Conservation (phyloP, 2,888 invertebrate genomes). For the Cephus sareptanus region DNA sequence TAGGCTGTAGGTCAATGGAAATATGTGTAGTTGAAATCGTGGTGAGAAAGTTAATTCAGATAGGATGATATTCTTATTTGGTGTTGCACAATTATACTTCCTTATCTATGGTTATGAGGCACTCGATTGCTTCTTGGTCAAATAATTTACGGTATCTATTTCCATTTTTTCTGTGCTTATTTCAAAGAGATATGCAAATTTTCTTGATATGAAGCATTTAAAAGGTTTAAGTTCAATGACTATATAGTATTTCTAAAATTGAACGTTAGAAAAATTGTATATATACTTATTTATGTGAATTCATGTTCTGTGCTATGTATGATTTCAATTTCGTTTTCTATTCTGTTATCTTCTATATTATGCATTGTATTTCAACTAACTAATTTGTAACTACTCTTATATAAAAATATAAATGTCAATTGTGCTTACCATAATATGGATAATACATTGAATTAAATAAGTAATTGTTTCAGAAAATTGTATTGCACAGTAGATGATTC, state of each 20-base stretch:
- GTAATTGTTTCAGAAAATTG: no score
- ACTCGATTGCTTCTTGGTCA: not conserved
- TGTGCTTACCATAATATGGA: not conserved
- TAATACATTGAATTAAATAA: not conserved
- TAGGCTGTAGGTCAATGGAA: constrained; percentile 26
- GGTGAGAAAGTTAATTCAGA: not conserved
- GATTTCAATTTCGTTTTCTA: constrained; percentile 3
- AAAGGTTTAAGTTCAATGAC: no score
- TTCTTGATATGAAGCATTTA: no score
- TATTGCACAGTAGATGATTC: not conserved
- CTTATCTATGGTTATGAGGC: not conserved
- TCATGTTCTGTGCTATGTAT: not conserved
- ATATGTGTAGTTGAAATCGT: constrained; percentile 6
- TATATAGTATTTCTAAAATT: no score
- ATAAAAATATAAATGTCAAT: not conserved
- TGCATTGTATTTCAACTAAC: not conserved
- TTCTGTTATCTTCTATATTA: not conserved
- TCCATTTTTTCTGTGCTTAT: no score
- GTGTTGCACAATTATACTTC: not conserved
- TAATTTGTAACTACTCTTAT: not conserved
- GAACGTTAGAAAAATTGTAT: no score
- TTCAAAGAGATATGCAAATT: no score
- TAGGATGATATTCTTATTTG: not conserved
- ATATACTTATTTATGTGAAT: no score
- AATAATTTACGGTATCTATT: not conserved